Evolutionary conservation across 2,888 invertebrate genomes (phyloP), one percentile per base, ranked within the genome.

Genomic region (Xiphydria camelus): DNA sequence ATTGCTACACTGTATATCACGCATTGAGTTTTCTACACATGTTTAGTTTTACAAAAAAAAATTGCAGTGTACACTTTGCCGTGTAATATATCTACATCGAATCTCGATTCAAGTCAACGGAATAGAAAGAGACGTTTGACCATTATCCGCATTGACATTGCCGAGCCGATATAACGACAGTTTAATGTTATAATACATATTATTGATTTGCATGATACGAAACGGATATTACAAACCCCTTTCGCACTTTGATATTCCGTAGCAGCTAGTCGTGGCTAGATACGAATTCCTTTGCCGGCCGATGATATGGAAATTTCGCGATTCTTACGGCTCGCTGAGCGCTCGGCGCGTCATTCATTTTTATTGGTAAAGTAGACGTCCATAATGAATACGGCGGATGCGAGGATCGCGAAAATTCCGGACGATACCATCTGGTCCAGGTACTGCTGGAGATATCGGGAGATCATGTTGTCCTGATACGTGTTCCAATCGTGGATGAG

Each of bases 381-480:
- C 14, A 82, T 64, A 39, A 82, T 77, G 64, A 85, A 86, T 4
- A 85, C 79, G 0, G 79, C 66, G 1, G 82, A 80, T 55, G 85
- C 82, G 34, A 84, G 66, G 42, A 85, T 78, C 4, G 85, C 79
- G 55, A 85, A 83, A 26, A 84, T 78, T 12, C 84, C 84, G 7
- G 85, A 83, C 2, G 83, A 78, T 34, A 84, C 78, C 66, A 86
- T 79, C 62, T 85, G 82, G 53, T 84, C 82, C 34, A 61, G 59
- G 55, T 84, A 81, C 59, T 81, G 80, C 61, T 83, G 82, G 62
- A 82, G 78, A 26, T 86, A 84, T 10, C 43, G 52, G 47, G 82
- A 78, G 46, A 79, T 76, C 43, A 77, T 63, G 54, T 78, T 76
- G 52, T 70, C 71, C 43, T 76, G 75, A 36, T 73, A 66, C 45